Percentiles rank a stretch among this genome's conserved stretches.
These are phyloP conservation scores for Entomyzon cyanotis DNA, from an alignment of 2,113 vertebrate species.

Conservation along the genomic window DNA sequence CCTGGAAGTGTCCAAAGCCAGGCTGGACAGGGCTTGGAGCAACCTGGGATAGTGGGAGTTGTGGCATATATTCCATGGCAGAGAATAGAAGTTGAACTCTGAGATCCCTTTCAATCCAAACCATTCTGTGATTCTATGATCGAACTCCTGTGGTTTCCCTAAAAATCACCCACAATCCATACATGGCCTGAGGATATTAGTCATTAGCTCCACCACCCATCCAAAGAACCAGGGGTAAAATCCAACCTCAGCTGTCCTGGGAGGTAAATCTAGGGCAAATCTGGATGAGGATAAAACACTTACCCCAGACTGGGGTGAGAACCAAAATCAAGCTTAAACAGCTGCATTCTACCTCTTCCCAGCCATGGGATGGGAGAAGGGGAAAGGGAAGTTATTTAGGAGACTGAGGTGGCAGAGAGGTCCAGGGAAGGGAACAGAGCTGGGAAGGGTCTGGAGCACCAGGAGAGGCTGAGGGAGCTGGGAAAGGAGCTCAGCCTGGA, in stretches of 20 bases:
- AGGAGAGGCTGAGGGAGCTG: accelerated
- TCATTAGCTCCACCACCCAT: no score
- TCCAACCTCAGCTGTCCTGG: not conserved
- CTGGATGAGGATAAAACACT: not conserved
- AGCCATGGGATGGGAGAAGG: not conserved
- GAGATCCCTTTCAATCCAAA: not conserved
- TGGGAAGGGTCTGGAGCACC: not conserved
- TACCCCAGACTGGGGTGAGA: not conserved
- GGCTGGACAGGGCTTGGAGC: not conserved
- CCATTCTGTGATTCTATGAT: no score
- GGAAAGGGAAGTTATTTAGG: not conserved
- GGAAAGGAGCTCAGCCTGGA: not conserved
- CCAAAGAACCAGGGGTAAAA: not conserved
- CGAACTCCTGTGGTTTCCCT: not conserved
- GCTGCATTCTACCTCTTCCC: not conserved
- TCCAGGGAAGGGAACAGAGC: accelerated
- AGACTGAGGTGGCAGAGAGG: accelerated
- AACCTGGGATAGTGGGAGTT: not conserved
- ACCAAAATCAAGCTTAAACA: not conserved
- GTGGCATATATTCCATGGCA: no score
- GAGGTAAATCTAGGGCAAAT: not conserved
- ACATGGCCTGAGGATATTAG: not conserved
- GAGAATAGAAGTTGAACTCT: no score
- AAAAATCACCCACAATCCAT: not conserved
- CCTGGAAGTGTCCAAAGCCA: not conserved